Percentiles rank a stretch among this genome's conserved stretches.
Conservation (phyloP, 2,888 invertebrate species). For the Dryocosmus kuriphilus region DNA sequence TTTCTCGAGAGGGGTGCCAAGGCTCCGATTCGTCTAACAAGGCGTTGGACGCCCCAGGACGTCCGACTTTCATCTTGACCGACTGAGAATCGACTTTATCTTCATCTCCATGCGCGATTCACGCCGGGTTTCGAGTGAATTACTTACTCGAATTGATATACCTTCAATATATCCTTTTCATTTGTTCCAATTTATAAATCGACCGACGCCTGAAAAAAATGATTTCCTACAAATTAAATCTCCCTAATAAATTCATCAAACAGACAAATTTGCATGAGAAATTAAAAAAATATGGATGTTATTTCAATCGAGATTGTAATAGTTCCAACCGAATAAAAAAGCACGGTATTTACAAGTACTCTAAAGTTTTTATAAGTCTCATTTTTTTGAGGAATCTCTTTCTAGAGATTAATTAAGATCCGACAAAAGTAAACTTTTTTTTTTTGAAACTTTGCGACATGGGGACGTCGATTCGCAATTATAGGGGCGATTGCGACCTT, state of each 20-base stretch:
- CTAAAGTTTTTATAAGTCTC: not conserved
- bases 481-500: conserved; percentile 25
- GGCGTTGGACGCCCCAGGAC: conserved; percentile 73
- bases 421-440: conserved; percentile 43
- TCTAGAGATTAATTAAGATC: not conserved
- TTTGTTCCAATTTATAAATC: conserved; percentile 44
- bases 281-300: too few species aligned
- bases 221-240: not conserved
- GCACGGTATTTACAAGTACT: too few species aligned
- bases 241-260: not conserved
- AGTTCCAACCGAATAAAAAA: too few species aligned
- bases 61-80: conserved; percentile 71
- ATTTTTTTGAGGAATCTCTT: not conserved
- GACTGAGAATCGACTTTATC: conserved; percentile 72
- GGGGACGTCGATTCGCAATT: conserved; percentile 41
- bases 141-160: conserved; percentile 70
- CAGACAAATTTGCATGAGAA: not conserved
- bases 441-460: not conserved
- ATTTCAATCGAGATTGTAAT: too few species aligned
- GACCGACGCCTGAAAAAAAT: conserved; percentile 39
- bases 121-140: conserved; percentile 67
- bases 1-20: conserved; percentile 68
- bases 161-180: conserved; percentile 2
- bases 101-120: conserved; percentile 68
- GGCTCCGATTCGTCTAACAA: conserved; percentile 73